Evolutionary conservation across 2,888 invertebrate genomes (phyloP).

Genomic region (Pheosia gnoma): DNA sequence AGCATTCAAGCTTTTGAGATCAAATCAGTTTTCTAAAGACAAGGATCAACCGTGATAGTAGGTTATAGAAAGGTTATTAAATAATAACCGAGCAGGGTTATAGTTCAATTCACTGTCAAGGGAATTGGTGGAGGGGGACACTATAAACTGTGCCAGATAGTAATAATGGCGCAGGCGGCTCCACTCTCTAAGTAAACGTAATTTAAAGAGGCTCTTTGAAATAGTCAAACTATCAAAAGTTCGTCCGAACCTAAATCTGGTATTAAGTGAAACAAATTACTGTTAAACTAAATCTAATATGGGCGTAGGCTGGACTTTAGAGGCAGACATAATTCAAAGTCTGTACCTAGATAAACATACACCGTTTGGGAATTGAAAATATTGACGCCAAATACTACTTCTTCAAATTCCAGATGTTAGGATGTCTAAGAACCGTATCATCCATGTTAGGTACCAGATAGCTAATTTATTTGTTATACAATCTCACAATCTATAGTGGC

Average conservation of each 20-base stretch:
- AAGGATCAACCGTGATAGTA: too few species aligned
- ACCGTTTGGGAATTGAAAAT: not conserved
- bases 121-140: too few species aligned
- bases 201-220: constrained; percentile 5
- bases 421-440: too few species aligned
- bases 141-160: not conserved
- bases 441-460: too few species aligned
- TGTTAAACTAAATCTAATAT: constrained; percentile 3
- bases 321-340: not conserved
- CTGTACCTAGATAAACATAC: not conserved
- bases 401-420: too few species aligned
- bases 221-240: not conserved
- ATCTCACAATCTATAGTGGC: too few species aligned
- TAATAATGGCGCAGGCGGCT: not conserved
- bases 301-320: constrained; percentile 5
- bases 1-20: too few species aligned
- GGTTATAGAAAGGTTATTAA: too few species aligned
- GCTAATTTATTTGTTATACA: too few species aligned
- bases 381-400: not conserved
- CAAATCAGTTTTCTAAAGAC: too few species aligned
- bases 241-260: constrained; percentile 2
- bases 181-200: not conserved
- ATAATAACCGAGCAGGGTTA: too few species aligned
- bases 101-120: too few species aligned
- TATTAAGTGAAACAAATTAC: constrained; percentile 8